A percentile compares a stretch with the other conserved stretches of the same genome.
phyloP scores from a whole-genome alignment of 2,113 vertebrate genomes.

The Panthera leo region DNA sequence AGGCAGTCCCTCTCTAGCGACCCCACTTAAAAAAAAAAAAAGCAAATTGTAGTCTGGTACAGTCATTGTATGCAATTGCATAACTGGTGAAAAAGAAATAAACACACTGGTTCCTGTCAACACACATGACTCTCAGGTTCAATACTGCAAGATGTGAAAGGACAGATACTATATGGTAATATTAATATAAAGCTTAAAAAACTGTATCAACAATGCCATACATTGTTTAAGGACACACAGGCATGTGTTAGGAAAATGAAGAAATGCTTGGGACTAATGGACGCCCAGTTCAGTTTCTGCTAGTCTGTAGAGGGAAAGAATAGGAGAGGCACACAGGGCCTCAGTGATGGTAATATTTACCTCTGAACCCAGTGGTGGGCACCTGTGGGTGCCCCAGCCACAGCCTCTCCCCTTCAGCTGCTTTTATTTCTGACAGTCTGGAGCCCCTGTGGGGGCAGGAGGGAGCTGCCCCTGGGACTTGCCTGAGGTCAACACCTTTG shows the following conservation, averaged over 20 bases:
- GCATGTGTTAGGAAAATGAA: background rate
- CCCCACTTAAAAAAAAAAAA: too few relatives aligned
- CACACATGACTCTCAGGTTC: background rate
- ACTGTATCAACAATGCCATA: accelerated
- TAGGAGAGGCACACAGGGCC: background rate
- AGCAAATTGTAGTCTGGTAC: background rate
- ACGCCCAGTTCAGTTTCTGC: background rate
- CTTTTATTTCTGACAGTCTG: background rate
- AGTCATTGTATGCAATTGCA: background rate
- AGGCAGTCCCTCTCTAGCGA: background rate
- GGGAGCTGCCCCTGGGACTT: background rate
- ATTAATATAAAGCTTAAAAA: background rate
- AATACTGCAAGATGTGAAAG: background rate
- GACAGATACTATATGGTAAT: background rate
- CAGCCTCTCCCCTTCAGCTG: too few relatives aligned
- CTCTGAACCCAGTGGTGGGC: background rate
- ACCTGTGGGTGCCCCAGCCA: accelerated
- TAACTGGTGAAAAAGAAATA: background rate
- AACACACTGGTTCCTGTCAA: background rate
- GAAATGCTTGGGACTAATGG: background rate
- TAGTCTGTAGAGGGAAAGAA: background rate
- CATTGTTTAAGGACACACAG: background rate
- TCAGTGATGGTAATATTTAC: background rate
- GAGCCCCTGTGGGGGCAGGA: background rate
- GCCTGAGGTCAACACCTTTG: background rate